phyloP scores from a whole-genome alignment of 2,888 invertebrate species.

The Chrysolina haemoptera region DNA sequence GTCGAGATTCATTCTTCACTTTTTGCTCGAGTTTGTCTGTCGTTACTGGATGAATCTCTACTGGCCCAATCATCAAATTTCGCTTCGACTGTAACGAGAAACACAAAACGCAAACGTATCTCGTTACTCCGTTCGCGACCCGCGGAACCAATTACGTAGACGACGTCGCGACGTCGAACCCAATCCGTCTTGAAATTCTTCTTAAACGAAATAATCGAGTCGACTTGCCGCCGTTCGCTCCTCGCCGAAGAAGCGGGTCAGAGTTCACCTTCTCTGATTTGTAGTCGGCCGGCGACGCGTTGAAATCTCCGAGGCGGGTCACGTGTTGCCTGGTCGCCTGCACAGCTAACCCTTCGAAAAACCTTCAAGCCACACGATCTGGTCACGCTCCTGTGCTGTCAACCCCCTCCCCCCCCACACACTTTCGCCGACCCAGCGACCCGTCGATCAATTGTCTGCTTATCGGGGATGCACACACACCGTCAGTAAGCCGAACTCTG shows the following conservation, averaged over 20 bases:
- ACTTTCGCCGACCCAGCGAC: not conserved
- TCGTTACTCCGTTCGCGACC: not conserved
- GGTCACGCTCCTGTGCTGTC: constrained; percentile 2
- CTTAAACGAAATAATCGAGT: constrained; percentile 22
- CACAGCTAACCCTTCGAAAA: constrained; percentile 16
- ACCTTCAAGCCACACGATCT: constrained; percentile 22
- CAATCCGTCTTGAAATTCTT: constrained; percentile 18
- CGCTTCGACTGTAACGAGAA: not conserved
- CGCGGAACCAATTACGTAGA: not conserved
- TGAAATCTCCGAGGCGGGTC: constrained; percentile 13
- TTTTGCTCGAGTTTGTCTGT: too few species aligned
- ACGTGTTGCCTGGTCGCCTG: constrained; percentile 19
- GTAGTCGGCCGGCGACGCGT: constrained; percentile 4
- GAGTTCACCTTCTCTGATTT: constrained; percentile 22
- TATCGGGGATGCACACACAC: not conserved
- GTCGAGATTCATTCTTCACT: too few species aligned
- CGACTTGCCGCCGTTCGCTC: constrained; percentile 6
- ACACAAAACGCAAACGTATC: constrained; percentile 17
- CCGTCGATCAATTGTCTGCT: constrained; percentile 5
- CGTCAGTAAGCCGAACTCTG: not conserved
- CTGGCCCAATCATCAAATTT: too few species aligned
- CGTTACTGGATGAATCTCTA: too few species aligned
- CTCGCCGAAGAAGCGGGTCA: not conserved
- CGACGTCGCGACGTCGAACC: not conserved
- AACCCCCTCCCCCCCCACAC: not conserved